Base-by-base conservation (phyloP, 1,140 invertebrate species). In the Diabrotica undecimpunctata region DNA sequence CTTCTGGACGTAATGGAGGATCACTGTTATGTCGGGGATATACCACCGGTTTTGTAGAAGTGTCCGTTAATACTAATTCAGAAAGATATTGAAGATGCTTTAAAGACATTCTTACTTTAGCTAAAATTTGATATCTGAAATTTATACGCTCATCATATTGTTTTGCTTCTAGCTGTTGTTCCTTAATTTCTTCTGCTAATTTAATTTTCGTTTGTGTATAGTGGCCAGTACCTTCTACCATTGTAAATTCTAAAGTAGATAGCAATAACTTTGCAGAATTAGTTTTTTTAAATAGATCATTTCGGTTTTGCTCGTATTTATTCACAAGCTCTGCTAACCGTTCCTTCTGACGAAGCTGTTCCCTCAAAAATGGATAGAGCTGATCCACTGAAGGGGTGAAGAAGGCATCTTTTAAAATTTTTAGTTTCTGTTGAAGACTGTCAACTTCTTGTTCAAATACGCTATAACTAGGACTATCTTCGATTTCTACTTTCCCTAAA, bases 221-320 rank as follows among this genome's bases (percentile, higher is more conserved):
- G 63, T 84, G 63, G 5, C 75, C 74, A 12, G 83, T 84, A 6
- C 78, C 79, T 65, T 85, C 82, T 56, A 84, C 78, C 46, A 84
- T 82, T 2, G 83, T 79, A 70, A 87, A 83, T 64, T 85, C 79
- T 35, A 87, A 72, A 6, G 75, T 76, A n/a, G 82, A 79, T 0
- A 86, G 75, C 72, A 83, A 79, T 56, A 83, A 37, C 5, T 81
- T 67, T n/a, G 83, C 85, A 54, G 87, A 83, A 62, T 83, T 81
- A 13, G 79, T 78, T 70, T 83, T 82, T 51, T 81, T 81, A 37
- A 84, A 71, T 7, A 85, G 78, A 0, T 72, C 73, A 61, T 86
- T 79, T n/a, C 83, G 74, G 63, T 83, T 81, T 8, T 78, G 72
- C 61, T 80, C 75, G 50, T 81, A 84, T 46, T 79, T 70, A 5